Evolutionary conservation across 2,888 invertebrate genomes (phyloP).

Genomic region (Blastobasis lacticolella): DNA sequence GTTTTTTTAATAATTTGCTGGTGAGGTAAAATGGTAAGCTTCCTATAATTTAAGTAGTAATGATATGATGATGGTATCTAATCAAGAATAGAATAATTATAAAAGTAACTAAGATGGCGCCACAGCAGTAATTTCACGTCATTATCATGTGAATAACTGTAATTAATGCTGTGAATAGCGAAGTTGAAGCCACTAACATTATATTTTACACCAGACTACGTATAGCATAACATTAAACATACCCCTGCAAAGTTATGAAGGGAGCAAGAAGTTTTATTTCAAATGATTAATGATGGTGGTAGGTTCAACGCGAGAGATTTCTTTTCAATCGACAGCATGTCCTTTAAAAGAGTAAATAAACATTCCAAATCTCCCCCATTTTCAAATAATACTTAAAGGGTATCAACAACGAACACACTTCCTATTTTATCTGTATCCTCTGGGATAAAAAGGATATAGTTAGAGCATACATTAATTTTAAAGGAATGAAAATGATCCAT

Average conservation of each 20-base stretch:
- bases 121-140: too few relatives aligned
- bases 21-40: too few relatives aligned
- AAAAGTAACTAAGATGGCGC: too few relatives aligned
- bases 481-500: slow-evolving; percentile 35
- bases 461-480: slow-evolving; percentile 20
- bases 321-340: slow-evolving; percentile 56
- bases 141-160: too few relatives aligned
- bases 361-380: slow-evolving; percentile 45
- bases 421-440: slow-evolving; percentile 41
- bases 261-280: slow-evolving; percentile 30
- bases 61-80: too few relatives aligned
- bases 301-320: slow-evolving; percentile 47
- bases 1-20: too few relatives aligned
- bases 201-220: too few relatives aligned
- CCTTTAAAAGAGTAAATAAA: slow-evolving; percentile 41
- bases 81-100: too few relatives aligned
- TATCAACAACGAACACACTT: slow-evolving; percentile 33
- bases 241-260: neutral
- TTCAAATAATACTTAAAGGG: slow-evolving; percentile 43
- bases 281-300: slow-evolving; percentile 61
- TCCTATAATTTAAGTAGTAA: too few relatives aligned
- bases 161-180: too few relatives aligned
- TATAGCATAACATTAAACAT: neutral
- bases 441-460: slow-evolving; percentile 26
- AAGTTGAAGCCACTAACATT: too few relatives aligned